Evolutionary conservation across 1,140 invertebrate genomes (phyloP).

Genomic region (Musca domestica): DNA sequence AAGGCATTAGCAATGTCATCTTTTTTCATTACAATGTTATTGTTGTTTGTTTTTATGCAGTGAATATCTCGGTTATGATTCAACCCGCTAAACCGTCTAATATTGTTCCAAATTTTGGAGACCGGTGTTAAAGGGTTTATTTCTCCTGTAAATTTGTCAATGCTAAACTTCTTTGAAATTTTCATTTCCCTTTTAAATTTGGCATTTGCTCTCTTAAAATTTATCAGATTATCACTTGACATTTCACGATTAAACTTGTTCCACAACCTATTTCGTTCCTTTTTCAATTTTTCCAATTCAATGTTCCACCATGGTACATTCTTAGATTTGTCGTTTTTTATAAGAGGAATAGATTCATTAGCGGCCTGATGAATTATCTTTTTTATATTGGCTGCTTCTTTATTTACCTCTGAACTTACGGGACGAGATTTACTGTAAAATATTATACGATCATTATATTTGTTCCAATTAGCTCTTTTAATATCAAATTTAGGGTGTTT

Average conservation of each 20-base stretch:
- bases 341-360: conserved; percentile 13
- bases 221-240: neutral
- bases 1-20: conserved; percentile 5
- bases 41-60: neutral
- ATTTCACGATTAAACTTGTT: neutral
- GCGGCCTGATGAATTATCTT: conserved; percentile 2
- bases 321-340: too few species aligned
- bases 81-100: too few species aligned
- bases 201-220: neutral
- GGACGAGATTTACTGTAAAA: neutral
- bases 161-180: neutral
- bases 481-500: conserved; percentile 1
- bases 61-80: neutral
- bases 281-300: neutral
- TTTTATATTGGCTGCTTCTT: too few species aligned
- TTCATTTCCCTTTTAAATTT: conserved; percentile 9
- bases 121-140: too few species aligned
- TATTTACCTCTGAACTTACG: conserved; percentile 1
- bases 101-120: too few species aligned
- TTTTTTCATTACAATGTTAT: neutral
- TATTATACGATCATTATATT: neutral
- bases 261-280: neutral
- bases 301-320: neutral
- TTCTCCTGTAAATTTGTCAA: conserved; percentile 9
- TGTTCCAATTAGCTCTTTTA: conserved; percentile 7